A percentile compares a stretch with the other conserved stretches of the same genome.
Conservation (phyloP, 1,140 invertebrate species). For the Eufriesea mexicana region DNA sequence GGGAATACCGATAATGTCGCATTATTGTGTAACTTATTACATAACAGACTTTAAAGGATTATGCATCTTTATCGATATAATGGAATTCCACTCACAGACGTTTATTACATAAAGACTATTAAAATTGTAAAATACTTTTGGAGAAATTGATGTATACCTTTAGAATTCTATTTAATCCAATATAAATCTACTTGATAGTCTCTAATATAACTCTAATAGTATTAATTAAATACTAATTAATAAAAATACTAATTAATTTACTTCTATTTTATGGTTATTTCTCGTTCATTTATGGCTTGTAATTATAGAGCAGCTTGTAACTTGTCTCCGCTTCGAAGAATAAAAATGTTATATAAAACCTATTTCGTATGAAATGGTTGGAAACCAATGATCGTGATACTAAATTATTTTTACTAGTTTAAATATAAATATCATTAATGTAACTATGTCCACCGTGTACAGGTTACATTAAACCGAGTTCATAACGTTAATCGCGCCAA, state of each 20-base stretch:
- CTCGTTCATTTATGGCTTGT: background rate
- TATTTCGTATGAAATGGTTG: background rate
- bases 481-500: background rate
- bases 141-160: background rate
- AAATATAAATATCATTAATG: background rate
- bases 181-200: background rate
- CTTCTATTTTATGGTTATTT: background rate
- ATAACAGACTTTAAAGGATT: background rate
- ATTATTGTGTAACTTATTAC: background rate
- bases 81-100: background rate
- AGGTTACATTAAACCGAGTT: conserved; percentile 20
- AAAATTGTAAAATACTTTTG: background rate
- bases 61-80: background rate
- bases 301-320: background rate
- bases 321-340: background rate
- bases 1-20: background rate
- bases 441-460: background rate
- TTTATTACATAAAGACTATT: background rate
- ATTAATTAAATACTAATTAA: no score
- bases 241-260: background rate
- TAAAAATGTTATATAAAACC: background rate
- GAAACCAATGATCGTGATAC: background rate
- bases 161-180: background rate
- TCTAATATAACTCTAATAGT: background rate
- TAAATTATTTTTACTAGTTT: no score